phyloP scores from a whole-genome alignment of 2,888 invertebrate genomes.

The Noctua fimbriata region DNA sequence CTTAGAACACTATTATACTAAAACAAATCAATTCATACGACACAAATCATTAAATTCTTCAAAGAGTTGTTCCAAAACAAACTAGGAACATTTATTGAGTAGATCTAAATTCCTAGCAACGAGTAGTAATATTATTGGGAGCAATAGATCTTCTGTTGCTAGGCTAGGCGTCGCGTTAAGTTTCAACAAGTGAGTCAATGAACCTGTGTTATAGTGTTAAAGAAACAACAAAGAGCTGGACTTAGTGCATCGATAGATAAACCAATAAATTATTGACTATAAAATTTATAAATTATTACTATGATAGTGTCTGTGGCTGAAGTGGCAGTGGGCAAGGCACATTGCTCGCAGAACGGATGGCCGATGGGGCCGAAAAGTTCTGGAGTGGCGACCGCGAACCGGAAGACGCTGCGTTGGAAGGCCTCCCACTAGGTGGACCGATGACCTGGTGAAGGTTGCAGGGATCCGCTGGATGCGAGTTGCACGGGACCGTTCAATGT shows the following conservation, averaged over 20 bases:
- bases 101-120: slow-evolving; percentile 5
- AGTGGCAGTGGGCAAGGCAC: too few relatives aligned
- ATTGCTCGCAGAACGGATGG: too few relatives aligned
- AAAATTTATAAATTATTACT: slow-evolving; percentile 16
- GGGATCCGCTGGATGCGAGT: too few relatives aligned
- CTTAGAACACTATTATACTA: not conserved
- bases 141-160: slow-evolving; percentile 22
- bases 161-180: slow-evolving; percentile 18
- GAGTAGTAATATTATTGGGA: slow-evolving; percentile 2
- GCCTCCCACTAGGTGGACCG: too few relatives aligned
- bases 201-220: slow-evolving; percentile 44
- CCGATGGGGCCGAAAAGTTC: too few relatives aligned
- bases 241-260: slow-evolving; percentile 4
- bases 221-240: slow-evolving; percentile 35
- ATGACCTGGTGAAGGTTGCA: too few relatives aligned
- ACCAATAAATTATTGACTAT: slow-evolving; percentile 16
- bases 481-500: too few relatives aligned
- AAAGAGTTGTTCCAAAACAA: not conserved
- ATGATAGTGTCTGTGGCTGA: slow-evolving; percentile 21
- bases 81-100: not conserved
- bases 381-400: too few relatives aligned
- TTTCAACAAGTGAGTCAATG: slow-evolving; percentile 48
- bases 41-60: not conserved
- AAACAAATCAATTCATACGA: not conserved
- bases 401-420: too few relatives aligned